Evolutionary conservation across 2,888 invertebrate species (phyloP), one percentile per base, ranked within the genome.

Genomic region (Limulus polyphemus): DNA sequence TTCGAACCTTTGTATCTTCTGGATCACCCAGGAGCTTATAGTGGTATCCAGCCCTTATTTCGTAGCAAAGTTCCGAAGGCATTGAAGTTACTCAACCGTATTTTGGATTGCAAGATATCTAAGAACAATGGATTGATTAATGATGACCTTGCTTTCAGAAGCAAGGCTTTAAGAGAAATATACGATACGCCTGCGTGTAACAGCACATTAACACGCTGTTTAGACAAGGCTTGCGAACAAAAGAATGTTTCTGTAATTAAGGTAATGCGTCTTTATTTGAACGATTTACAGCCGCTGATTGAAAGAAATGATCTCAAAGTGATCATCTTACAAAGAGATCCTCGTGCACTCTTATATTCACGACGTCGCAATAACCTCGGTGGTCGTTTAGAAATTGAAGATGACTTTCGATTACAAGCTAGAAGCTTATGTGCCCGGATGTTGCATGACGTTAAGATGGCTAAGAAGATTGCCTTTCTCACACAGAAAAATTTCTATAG

Each of bases 331-430:
- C 64, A 64, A 32, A 52, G 62, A 47, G 64, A 64, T 51, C 64
- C 64, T 10, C 56, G 64, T 48, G 58, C 59, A 10, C 62, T 56
- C 55, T 58, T 64, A 14, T 60, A 64, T 4, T 46, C 60, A 47
- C 57, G 58, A 9, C 61, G 59, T 32, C 58, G 57, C n/a, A n/a
- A 13, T 13, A 50, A 52, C 47, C 50, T 14, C 49, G 52, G 55
- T 10, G 3, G 32, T 32, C 60, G 60, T 7, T 60, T 61, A 62
- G 55, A 47, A 11, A 55, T 62, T n/a, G 62, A 58, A 11, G 58
- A 61, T 9, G 61, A 64, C 32, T 59, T 64, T 61, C 62, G 62
- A n/a, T 64, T 64, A 32, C 64, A 62, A 47, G 64, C 62, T 13
- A 17, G 64, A n/a, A 60, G 60, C 47, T 60, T 64, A 9, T 64